phyloP scores from a whole-genome alignment of 2,113 vertebrate species.

The Spheniscus mendiculus region DNA sequence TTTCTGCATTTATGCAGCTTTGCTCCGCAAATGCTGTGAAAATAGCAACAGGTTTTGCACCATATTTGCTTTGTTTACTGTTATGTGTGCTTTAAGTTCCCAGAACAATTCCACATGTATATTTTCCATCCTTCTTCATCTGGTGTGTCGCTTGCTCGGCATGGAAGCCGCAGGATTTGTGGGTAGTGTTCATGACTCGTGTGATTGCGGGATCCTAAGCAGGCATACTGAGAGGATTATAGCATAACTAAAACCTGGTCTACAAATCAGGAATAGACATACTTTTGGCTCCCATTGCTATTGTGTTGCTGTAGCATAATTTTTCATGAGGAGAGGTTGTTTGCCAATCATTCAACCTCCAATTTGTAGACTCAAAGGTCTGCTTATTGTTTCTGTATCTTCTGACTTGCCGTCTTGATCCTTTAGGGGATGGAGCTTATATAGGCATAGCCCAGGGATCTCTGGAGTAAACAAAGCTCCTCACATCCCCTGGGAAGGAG shows the following conservation, averaged over 20 bases:
- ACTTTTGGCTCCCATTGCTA: conserved; percentile 58
- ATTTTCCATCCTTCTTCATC: conserved; percentile 69
- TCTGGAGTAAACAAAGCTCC: neutral
- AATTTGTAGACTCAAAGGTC: conserved; percentile 36
- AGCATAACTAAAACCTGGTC: conserved; percentile 67
- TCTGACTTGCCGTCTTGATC: neutral
- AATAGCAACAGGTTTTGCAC: conserved; percentile 68
- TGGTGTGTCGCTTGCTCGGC: conserved; percentile 60
- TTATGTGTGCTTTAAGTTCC: conserved; percentile 64
- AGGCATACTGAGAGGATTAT: conserved; percentile 66
- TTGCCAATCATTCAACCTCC: conserved; percentile 38
- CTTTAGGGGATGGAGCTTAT: neutral
- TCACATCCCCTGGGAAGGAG: neutral
- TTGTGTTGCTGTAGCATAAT: conserved; percentile 64
- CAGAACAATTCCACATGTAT: conserved; percentile 71
- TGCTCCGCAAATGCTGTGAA: conserved; percentile 57
- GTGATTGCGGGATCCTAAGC: conserved; percentile 58
- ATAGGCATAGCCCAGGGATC: neutral
- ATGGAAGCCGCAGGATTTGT: conserved; percentile 41
- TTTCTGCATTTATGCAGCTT: conserved; percentile 46
- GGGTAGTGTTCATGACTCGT: conserved; percentile 64
- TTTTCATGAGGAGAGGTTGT: conserved; percentile 46
- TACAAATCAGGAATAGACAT: conserved; percentile 65
- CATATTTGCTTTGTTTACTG: conserved; percentile 72
- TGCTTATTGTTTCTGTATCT: neutral